Conservation (phyloP, 2,113 vertebrate genomes). For the Hassar affinis region DNA sequence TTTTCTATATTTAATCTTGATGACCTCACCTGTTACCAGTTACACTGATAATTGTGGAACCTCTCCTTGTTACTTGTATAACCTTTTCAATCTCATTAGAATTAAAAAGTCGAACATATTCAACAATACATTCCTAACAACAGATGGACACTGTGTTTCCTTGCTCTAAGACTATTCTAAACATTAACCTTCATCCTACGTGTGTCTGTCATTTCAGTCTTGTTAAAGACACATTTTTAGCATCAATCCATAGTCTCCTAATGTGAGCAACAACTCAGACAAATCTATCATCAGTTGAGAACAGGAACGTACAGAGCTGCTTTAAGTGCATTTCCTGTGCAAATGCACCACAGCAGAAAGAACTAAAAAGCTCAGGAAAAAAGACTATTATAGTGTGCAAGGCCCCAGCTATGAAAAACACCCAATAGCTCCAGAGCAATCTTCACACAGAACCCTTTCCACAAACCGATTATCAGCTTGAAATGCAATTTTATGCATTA, state of each 20-base stretch:
- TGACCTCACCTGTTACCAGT: too few relatives aligned
- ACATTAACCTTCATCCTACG: neutral
- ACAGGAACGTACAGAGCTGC: conserved; percentile 25
- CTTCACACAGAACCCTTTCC: conserved; percentile 60
- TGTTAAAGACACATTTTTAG: conserved; percentile 7
- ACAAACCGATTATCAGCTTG: conserved; percentile 72
- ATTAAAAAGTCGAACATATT: neutral
- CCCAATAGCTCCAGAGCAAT: conserved; percentile 59
- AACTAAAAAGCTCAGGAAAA: conserved; percentile 64
- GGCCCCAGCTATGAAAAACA: conserved; percentile 39
- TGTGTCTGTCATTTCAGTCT: neutral
- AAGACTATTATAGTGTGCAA: conserved; percentile 72
- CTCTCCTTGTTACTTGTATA: too few relatives aligned
- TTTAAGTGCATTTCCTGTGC: conserved; percentile 55
- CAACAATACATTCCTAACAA: neutral
- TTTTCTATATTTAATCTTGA: too few relatives aligned
- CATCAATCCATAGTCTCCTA: conserved; percentile 5
- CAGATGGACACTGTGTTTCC: neutral
- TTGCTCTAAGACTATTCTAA: neutral
- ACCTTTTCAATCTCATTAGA: too few relatives aligned
- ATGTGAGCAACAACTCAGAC: conserved; percentile 20
- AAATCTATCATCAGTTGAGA: conserved; percentile 41
- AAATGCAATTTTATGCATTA: conserved; percentile 80
- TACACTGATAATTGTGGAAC: too few relatives aligned
- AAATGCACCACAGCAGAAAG: conserved; percentile 60